A percentile compares a stretch with the other conserved stretches of the same genome.
phyloP scores from a whole-genome alignment of 2,113 vertebrate species.

The Bujurquina vittata region DNA sequence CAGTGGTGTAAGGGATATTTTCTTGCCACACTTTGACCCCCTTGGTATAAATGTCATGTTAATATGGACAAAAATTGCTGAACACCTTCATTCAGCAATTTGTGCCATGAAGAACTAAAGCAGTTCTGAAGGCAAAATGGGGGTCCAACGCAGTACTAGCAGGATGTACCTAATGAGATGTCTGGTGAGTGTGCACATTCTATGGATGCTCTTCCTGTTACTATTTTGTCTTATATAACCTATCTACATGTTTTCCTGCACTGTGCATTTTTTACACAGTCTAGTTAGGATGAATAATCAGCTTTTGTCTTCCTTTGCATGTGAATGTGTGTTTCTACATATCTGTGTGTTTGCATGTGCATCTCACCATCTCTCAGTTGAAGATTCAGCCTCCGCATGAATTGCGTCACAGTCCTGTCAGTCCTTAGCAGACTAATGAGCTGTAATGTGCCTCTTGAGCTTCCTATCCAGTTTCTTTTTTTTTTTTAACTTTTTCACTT shows the following conservation, averaged over 20 bases:
- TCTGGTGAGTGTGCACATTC: neutral
- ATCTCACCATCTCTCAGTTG: constrained; percentile 4
- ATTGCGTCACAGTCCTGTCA: constrained; percentile 28
- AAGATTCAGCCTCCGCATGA: constrained; percentile 26
- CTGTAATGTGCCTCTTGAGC: constrained; percentile 10
- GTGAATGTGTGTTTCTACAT: constrained; percentile 11
- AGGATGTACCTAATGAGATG: neutral
- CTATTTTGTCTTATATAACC: neutral
- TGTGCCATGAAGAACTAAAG: no score
- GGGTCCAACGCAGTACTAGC: neutral
- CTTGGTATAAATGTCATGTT: no score
- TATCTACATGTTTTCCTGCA: neutral
- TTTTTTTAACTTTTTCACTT: neutral
- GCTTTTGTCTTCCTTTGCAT: neutral
- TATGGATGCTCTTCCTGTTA: neutral
- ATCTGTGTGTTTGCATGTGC: constrained; percentile 3
- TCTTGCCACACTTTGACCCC: no score
- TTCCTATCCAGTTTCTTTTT: neutral
- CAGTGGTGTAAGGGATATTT: neutral
- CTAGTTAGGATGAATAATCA: neutral
- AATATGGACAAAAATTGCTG: no score
- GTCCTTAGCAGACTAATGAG: constrained; percentile 45
- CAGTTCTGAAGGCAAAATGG: no score
- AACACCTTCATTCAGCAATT: no score
- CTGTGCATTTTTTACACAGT: constrained; percentile 3